Base-by-base conservation (phyloP, 1,140 invertebrate genomes). In the Bombus polaris region DNA sequence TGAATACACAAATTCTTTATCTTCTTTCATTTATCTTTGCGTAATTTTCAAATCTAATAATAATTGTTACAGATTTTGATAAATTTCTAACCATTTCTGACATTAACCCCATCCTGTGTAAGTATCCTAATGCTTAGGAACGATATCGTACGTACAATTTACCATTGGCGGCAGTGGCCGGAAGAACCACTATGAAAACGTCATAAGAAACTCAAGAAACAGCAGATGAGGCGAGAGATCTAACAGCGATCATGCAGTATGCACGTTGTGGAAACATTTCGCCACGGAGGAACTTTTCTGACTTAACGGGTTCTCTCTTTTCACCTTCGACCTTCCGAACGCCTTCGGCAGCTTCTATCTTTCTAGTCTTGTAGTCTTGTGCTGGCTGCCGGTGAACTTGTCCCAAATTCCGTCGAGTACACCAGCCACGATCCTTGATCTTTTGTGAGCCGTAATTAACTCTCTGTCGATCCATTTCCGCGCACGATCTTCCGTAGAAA, bases 271-370 rank as follows among this genome's bases (percentile, higher is more conserved):
- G n/a, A 65, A 76, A 44, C 28, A 78, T 84, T 84, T 78, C 75
- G 42, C 74, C 22, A 22, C 9, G 18, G 37, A 6, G 47, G 18
- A 59, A 84, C 75, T 80, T 80, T 78, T 79, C 83, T 80, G 39
- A 59, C 75, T 86, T 89, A 89, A 89, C 84, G 84, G 84, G 80
- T 89, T 89, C 80, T 75, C 72, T 80, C 84, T 87, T 85, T 35
- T 89, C 80, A 89, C 88, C 88, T 89, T 75, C 75, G 84, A 89
- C 87, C 88, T 89, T 83, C 35, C 68, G 28, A 79, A 75, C 66
- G 70, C 72, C 88, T 89, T 86, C 66, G 62, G 62, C 76, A 32
- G 47, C 73, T 88, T 85, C 78, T 66, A 47, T 44, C 39, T 28
- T 22, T 62, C 79, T 28, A 76, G 57, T 81, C 77, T 77, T 59